phyloP scores from a whole-genome alignment of 2,113 vertebrate genomes.

The Anolis carolinensis region DNA sequence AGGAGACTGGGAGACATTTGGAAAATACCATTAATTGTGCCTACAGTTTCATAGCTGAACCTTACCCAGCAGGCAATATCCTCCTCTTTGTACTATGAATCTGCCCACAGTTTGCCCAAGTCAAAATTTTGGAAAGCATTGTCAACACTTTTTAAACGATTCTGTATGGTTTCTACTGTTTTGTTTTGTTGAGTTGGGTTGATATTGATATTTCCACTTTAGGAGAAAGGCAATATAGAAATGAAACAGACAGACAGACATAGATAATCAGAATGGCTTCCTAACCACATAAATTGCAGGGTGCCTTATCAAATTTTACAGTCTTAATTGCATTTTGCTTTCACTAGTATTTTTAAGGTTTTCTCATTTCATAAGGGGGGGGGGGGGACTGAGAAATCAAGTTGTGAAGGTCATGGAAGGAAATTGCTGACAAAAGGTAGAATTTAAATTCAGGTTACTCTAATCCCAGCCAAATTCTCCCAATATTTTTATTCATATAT shows the following conservation, averaged over 20 bases:
- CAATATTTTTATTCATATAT: not conserved
- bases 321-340: not conserved
- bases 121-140: not conserved
- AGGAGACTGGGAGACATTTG: slow-evolving; percentile 13
- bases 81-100: slow-evolving; percentile 21
- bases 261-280: not conserved
- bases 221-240: too few species aligned
- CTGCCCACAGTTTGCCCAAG: slow-evolving; percentile 2
- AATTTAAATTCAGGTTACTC: not conserved
- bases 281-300: not conserved
- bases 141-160: not conserved
- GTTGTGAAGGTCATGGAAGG: not conserved
- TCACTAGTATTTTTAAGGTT: not conserved
- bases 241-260: too few species aligned
- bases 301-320: not conserved
- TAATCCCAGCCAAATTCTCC: not conserved
- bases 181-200: too few species aligned
- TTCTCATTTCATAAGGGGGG: not conserved
- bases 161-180: too few species aligned
- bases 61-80: slow-evolving; percentile 48
- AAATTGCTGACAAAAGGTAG: too few species aligned
- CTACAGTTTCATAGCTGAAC: slow-evolving; percentile 58
- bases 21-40: slow-evolving; percentile 6
- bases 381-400: not conserved
- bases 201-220: too few species aligned